Evolutionary conservation across 2,113 vertebrate species (phyloP), one percentile per base, ranked within the genome.

Genomic region (Actenoides lindsayi): DNA sequence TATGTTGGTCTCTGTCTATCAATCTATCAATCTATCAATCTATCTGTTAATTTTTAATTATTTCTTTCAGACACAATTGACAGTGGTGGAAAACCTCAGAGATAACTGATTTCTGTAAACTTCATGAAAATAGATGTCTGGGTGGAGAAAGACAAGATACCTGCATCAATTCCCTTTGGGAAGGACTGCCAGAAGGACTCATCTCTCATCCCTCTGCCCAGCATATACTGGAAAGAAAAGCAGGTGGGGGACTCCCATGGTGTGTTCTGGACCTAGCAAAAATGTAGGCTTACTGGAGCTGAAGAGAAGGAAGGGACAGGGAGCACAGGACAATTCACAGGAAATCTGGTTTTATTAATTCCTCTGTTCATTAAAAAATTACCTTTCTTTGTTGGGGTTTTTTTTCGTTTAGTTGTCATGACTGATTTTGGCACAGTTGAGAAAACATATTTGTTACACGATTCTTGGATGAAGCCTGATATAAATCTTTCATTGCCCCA

Each of bases 81-180:
- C 81, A 80, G 41, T 10, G 39, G 6, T 37, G 12, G 37, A 65
- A 94, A 77, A 28, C 7, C 41, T 68, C 39, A 19, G 44, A 64
- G 33, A 21, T 12, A 73, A 44, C 33, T 0, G 3, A n/a, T 65
- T 83, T 88, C 33, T 89, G 50, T 63, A 63, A 5, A 41, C 10
- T 57, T 76, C 21, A 16, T 74, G 33, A 37, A 31, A 42, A 54
- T 30, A n/a, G 10, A n/a, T 71, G 42, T 37, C 12, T 67, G 25
- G 2, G 13, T 81, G 25, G 10, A n/a, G 11, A 77, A 86, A 39
- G 51, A 75, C 24, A 81, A 54, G n/a, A 44, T 10, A 3, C 0
- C 4, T 0, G 0, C 39, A 25, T 39, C 0, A 0, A 7, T 77
- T 74, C 28, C 3, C 11, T 83, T 30, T 0, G 6, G 28, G 16